Evolutionary conservation across 1,140 invertebrate genomes (phyloP).

Genomic region (Drusus annulatus): DNA sequence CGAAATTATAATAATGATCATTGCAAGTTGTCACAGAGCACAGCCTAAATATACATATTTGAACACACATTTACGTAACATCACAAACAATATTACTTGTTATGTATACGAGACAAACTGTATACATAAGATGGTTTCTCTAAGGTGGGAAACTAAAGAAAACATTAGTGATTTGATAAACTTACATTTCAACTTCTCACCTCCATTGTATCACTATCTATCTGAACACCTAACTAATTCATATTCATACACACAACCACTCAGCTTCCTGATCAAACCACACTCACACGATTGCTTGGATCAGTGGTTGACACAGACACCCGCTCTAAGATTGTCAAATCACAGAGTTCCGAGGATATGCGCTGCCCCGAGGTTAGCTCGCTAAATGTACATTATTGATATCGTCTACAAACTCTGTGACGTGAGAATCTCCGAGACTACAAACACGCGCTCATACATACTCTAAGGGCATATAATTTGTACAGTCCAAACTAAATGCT

Average conservation of each 20-base stretch:
- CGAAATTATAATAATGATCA: slow-evolving; percentile 33
- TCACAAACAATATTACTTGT: slow-evolving; percentile 27
- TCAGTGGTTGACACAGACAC: too few relatives aligned
- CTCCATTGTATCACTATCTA: too few relatives aligned
- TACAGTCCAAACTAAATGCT: slow-evolving; percentile 24
- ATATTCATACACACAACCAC: not conserved
- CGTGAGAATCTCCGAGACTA: too few relatives aligned
- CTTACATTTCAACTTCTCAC: not conserved
- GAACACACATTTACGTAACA: slow-evolving; percentile 44
- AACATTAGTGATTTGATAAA: not conserved
- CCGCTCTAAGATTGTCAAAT: too few relatives aligned
- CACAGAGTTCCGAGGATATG: too few relatives aligned
- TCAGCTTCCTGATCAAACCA: too few relatives aligned
- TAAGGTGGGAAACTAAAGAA: slow-evolving; percentile 1
- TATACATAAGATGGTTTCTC: slow-evolving; percentile 21
- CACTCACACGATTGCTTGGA: too few relatives aligned
- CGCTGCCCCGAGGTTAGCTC: too few relatives aligned
- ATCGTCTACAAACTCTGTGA: too few relatives aligned
- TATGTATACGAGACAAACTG: slow-evolving; percentile 36
- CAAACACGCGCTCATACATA: too few relatives aligned
- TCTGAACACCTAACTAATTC: not conserved
- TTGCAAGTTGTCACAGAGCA: slow-evolving; percentile 42
- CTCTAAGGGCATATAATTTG: not conserved
- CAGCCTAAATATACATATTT: slow-evolving; percentile 46
- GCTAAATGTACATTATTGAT: too few relatives aligned